Evolutionary conservation across 2,888 invertebrate species (phyloP), one percentile per base, ranked within the genome.

Genomic region (Eupithecia inturbata): DNA sequence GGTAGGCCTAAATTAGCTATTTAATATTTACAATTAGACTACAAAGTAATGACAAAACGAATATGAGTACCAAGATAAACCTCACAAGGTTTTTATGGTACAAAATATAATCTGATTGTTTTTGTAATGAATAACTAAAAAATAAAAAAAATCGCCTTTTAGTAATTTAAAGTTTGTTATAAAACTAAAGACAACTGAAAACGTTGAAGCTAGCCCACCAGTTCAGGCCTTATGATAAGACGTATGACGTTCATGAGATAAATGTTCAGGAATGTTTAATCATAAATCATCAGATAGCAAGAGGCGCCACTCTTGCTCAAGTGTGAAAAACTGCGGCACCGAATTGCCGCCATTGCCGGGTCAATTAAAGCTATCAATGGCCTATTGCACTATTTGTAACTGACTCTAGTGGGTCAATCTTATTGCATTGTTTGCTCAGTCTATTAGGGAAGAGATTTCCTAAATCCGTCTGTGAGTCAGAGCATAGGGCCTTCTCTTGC

Each of bases 291-390:
- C 45, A 70, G 33, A 33, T 62, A 64, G 57, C 67, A 53, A 49
- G 45, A 57, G 64, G 76, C 76, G 71, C 73, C 53, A 57, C 57
- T 57, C 12, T 77, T 74, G 74, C 74, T 70, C 77, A 71, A 68
- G 72, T 77, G 77, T 77, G 72, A 77, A 77, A 74, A 77, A 74
- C 26, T 68, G 68, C 67, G 67, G 60, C 70, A 67, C 41, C 28
- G 28, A 39, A 70, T 71, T 36, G 67, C 41, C 64, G 67, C 22
- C 31, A 70, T 71, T 36, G 67, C 41, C 64, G 67, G 67, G 70
- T 74, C 72, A 74, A 77, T 77, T 72, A 72, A 74, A 31, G 67
- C 72, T 70, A 67, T 70, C 63, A 70, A 66, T 74, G 72, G 67
- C 19, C 39, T 57, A 70, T 67, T 72, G 69, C 69, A 70, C 45